Evolutionary conservation across 2,888 invertebrate genomes (phyloP).

Genomic region (Parnassius glacialis): DNA sequence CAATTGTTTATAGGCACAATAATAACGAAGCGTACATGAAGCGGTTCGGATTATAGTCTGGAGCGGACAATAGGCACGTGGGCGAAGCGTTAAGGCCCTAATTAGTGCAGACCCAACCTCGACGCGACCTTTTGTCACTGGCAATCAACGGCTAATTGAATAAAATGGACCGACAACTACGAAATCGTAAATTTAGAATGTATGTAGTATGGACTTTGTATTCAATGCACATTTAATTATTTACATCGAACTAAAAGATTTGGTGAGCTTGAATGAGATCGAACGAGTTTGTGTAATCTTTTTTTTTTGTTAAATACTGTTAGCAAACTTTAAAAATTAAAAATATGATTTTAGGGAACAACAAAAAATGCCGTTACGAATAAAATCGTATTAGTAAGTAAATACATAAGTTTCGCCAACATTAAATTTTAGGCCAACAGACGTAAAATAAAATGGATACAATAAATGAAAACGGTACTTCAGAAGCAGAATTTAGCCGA

Average conservation of each 20-base stretch:
- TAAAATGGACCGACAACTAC: constrained; percentile 66
- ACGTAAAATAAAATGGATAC: neutral
- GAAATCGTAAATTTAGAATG: constrained; percentile 37
- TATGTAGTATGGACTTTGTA: neutral
- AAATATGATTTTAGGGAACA: too few species aligned
- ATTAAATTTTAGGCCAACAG: neutral
- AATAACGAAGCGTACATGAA: constrained; percentile 23
- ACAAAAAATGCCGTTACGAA: too few species aligned
- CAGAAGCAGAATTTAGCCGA: constrained; percentile 45
- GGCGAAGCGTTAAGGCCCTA: constrained; percentile 66
- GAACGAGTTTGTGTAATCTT: too few species aligned
- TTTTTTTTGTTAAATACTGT: too few species aligned
- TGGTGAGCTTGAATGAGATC: too few species aligned
- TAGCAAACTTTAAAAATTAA: too few species aligned
- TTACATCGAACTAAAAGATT: neutral
- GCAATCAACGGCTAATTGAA: constrained; percentile 74
- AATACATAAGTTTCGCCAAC: too few species aligned
- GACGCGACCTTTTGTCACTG: constrained; percentile 72
- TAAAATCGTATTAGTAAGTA: too few species aligned
- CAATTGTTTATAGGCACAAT: constrained; percentile 7
- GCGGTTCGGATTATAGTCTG: constrained; percentile 28
- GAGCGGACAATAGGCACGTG: constrained; percentile 45
- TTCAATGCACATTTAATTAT: neutral
- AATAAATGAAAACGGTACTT: constrained; percentile 4
- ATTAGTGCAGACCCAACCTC: constrained; percentile 69